Evolutionary conservation across 2,888 invertebrate genomes (phyloP), one percentile per base, ranked within the genome.

Genomic region (Apomyelois bistriatella): DNA sequence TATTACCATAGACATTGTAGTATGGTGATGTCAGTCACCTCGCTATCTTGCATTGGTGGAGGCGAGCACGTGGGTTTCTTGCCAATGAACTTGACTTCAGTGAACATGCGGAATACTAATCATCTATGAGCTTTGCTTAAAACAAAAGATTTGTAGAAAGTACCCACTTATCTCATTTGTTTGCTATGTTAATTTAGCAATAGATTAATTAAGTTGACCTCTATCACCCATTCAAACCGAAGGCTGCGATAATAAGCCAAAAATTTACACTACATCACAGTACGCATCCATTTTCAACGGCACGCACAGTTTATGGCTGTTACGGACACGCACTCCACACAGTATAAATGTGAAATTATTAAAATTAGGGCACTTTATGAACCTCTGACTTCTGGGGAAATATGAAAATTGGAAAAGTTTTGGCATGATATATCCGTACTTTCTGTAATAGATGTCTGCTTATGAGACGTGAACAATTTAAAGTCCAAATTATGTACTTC

Each of bases 71-170:
- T 87, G 81, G 82, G 83, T 62, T 40, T 65, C 62, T 80, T 76
- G 82, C 76, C 85, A 88, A 79, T 90, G 86, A 90, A 87, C 87
- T 89, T 87, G 84, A 79, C 72, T 68, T 61, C 64, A 62, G 61
- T 64, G 65, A 65, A 59, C 9, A 35, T 35, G 5, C 22, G 22
- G 22, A 9, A 32, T 32, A 8, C 32, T 32, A 9, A 32, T 32
- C 32, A 6, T 22, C 22, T 22, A 5, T 22, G 3, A 3, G 22
- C 22, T 22, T 5, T 22, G 22, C 22, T 22, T 5, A 22, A 22
- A 22, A 22, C 22, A 22, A 22, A 22, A 22, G 22, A 22, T 22
- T 22, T 5, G 2, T 5, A 22, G 22, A 22, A 22, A 22, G 22
- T 22, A 22, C 22, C 2, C 22, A n/a, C n/a, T n/a, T n/a, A n/a